Base-by-base conservation (phyloP, 92 coral and sea anemone species). In the Heteractis magnifica region DNA sequence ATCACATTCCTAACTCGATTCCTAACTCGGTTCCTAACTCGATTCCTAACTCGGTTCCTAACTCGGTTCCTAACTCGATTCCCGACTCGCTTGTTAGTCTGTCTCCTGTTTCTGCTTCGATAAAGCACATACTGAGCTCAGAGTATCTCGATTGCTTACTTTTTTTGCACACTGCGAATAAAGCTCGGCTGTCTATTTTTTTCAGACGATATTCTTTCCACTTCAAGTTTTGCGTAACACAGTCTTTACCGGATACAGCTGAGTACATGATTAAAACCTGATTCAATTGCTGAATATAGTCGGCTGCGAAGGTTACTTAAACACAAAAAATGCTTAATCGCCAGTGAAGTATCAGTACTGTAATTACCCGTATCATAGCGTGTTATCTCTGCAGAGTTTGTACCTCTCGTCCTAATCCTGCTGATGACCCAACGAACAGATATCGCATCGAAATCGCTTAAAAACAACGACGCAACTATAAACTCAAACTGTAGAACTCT, bases 341-440 rank as follows among this genome's bases (percentile, higher is more conserved):
- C 1, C 73, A 21, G 3, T 23, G 73, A 68, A 68, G 49, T 68
- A 68, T 48, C 12, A 23, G 49, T 26, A 26, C 4, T 10, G 4
- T 68, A 68, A 68, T 68, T 68, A 68, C 73, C 72, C 73, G 26
- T 68, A 68, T 68, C 73, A 68, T 68, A 13, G 23, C 20, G 14
- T 68, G 14, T 68, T 68, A 68, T 68, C 49, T 68, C 49, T 68
- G 4, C 13, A n/a, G 20, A 18, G 9, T 18, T 62, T 62, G 70
- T 68, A 68, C 14, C 49, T 68, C 49, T 15, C 5, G 14, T 21
- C 10, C 15, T 68, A 26, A 68, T 68, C 73, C 26, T 48, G 73
- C 73, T 68, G 4, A 68, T 68, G 20, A 68, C 73, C 73, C 49
- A 68, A 13, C 15, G 73, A 68, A 64, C 49, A 68, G 73, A 68